Evolutionary conservation across 2,888 invertebrate species (phyloP), one percentile per base, ranked within the genome.

Genomic region (Andrena minutula): DNA sequence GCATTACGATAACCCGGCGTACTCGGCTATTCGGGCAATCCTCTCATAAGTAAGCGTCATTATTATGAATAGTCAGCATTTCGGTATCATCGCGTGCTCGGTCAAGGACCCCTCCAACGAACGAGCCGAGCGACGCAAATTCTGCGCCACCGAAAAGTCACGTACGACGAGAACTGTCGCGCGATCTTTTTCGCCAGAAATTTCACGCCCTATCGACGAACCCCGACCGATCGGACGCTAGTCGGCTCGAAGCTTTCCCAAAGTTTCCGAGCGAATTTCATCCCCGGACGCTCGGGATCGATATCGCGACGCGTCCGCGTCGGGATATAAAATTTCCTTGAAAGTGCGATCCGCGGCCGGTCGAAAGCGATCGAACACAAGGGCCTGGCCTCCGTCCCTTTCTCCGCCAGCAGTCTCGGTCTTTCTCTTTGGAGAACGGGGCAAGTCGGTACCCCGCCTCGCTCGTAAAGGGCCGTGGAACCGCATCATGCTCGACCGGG

Each of bases 401-500:
- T 85, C 73, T 73, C 75, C 73, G 68, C 16, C 63, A 8, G 53
- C 30, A 35, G 58, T 76, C 74, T 76, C 72, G 82, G 66, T 83
- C 85, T 86, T 84, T 82, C 78, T 86, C 89, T 82, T 79, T 82
- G 83, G 82, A 83, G 86, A 89, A 88, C 87, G 87, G 87, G 78
- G 85, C 87, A 88, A 88, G 88, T 88, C 84, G 83, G 81, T 84
- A 84, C 84, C 84, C 84, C 81, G 83, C 85, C 87, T 90, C 75
- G 84, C 80, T 82, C 79, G 85, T 81, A 73, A 89, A 89, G 89
- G 86, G 89, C 89, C 86, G 82, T 85, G 87, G 88, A 88, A 89
- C 85, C 88, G 88, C 91, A 90, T 91, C 89, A 86, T 90, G 88
- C 89, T 91, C 91, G 88, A 90, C 86, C 91, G 86, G 90, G 90